A percentile compares a stretch with the other conserved stretches of the same genome.
phyloP scores from a whole-genome alignment of 2,888 invertebrate species.

The Strigamia crassipes region DNA sequence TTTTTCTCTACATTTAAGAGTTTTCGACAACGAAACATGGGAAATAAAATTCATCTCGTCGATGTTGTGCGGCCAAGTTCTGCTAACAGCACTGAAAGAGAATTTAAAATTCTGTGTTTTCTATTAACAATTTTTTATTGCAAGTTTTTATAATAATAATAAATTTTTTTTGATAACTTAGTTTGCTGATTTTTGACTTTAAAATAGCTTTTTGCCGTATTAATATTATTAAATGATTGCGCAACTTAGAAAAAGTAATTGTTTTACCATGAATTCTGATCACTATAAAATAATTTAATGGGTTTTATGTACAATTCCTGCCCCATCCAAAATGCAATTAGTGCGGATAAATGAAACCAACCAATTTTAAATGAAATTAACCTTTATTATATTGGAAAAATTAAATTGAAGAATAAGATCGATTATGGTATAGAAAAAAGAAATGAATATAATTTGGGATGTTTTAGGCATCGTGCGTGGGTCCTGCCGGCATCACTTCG shows the following conservation, averaged over 20 bases:
- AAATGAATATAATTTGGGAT: no score
- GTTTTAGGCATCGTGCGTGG: neutral
- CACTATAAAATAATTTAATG: neutral
- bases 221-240: neutral
- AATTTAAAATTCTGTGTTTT: neutral
- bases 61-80: constrained; percentile 43
- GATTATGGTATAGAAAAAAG: no score
- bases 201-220: neutral
- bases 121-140: neutral
- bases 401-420: neutral
- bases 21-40: constrained; percentile 92
- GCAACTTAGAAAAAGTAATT: neutral
- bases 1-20: constrained; percentile 66
- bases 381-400: neutral
- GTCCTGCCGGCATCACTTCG: neutral
- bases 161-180: neutral
- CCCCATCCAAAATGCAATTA: neutral
- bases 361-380: neutral
- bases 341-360: neutral
- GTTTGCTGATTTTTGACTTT: neutral
- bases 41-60: constrained; percentile 74
- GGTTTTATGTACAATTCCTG: neutral
- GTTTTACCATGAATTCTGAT: neutral
- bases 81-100: neutral
- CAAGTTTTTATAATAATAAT: neutral